These are phyloP conservation scores for Pardalotus punctatus DNA, from an alignment of 2,113 vertebrate genomes.

Conservation along the genomic window DNA sequence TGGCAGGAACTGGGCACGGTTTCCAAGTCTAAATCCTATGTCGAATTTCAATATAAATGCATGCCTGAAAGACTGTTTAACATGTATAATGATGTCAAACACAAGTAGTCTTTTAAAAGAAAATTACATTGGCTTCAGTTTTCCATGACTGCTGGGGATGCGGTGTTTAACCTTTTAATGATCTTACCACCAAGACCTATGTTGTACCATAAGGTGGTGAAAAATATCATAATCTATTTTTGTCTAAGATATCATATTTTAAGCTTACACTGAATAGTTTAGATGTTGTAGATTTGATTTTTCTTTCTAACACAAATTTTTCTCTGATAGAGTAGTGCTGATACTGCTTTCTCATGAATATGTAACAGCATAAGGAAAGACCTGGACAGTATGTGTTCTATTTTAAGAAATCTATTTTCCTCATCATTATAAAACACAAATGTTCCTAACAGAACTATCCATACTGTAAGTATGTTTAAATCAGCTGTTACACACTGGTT, in stretches of 20 bases:
- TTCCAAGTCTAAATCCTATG: background rate
- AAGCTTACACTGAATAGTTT: background rate
- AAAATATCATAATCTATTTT: background rate
- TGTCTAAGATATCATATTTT: background rate
- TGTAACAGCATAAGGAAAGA: conserved; percentile 25
- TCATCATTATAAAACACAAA: background rate
- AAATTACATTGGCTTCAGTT: background rate
- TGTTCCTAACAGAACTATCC: background rate
- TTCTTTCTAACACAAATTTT: background rate
- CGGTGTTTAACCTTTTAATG: background rate
- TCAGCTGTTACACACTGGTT: background rate
- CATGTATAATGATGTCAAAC: background rate
- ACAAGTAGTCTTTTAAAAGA: background rate
- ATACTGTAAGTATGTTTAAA: background rate
- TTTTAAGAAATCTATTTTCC: conserved; percentile 36
- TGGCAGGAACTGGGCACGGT: background rate
- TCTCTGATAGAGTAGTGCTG: background rate
- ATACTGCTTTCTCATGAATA: conserved; percentile 20
- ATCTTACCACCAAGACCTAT: background rate
- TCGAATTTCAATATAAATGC: background rate
- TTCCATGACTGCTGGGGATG: background rate
- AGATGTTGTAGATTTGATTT: background rate
- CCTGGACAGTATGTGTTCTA: background rate
- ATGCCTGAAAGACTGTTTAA: background rate
- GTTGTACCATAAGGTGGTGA: background rate